A percentile compares a stretch with the other conserved stretches of the same genome.
Conservation (phyloP, 2,888 invertebrate genomes). For the Epistrophe grossulariae region DNA sequence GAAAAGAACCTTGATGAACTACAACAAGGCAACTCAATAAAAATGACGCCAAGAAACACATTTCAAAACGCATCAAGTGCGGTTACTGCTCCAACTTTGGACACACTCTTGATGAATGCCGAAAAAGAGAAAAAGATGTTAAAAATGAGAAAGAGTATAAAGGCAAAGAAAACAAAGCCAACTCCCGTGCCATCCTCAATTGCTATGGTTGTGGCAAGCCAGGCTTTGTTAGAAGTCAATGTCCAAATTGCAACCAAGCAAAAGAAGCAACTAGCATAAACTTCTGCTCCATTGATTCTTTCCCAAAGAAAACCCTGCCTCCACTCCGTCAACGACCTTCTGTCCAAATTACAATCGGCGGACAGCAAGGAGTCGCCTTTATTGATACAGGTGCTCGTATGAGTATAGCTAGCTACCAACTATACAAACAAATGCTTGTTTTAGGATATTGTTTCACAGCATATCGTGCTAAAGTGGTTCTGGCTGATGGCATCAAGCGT, state of each 20-base stretch:
- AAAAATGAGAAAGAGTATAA: background rate
- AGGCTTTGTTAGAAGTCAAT: background rate
- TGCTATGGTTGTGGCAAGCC: background rate
- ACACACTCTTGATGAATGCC: background rate
- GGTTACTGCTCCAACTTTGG: slow-evolving; percentile 6
- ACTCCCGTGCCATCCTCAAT: background rate
- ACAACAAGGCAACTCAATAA: background rate
- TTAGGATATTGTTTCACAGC: background rate
- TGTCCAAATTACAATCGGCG: background rate
- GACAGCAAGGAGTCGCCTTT: background rate
- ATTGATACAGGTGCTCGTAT: slow-evolving; percentile 1
- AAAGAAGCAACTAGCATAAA: background rate
- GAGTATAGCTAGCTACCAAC: background rate
- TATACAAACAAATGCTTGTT: background rate
- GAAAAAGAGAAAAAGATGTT: no score
- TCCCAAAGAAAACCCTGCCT: background rate
- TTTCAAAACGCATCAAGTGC: background rate
- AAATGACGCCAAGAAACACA: background rate
- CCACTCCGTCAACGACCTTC: slow-evolving; percentile 5
- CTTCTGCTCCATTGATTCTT: background rate
- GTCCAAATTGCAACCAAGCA: no score
- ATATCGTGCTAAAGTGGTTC: background rate
- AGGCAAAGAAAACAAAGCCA: background rate
- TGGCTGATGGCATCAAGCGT: background rate
- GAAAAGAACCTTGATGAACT: no score